A percentile compares a stretch with the other conserved stretches of the same genome.
phyloP scores from a whole-genome alignment of 2,888 invertebrate genomes.

The Catocala nupta region DNA sequence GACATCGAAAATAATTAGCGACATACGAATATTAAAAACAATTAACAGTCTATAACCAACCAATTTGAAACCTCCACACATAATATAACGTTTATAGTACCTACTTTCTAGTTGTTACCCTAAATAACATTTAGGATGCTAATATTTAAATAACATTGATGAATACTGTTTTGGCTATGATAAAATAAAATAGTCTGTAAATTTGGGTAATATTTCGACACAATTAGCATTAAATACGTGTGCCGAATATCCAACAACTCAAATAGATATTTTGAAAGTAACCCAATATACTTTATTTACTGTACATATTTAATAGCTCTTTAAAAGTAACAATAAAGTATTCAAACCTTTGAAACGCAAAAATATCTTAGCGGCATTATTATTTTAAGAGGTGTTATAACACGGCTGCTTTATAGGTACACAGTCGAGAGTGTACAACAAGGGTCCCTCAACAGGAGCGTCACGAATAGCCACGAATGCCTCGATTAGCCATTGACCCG shows the following conservation, averaged over 20 bases:
- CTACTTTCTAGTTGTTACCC: too few relatives aligned
- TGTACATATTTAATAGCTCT: background rate
- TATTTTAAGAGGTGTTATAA: constrained; percentile 41
- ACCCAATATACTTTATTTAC: constrained; percentile 5
- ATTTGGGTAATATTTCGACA: too few relatives aligned
- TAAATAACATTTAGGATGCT: too few relatives aligned
- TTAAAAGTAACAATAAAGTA: background rate
- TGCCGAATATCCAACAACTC: background rate
- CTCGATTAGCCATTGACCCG: constrained; percentile 77
- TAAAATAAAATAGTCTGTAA: too few relatives aligned
- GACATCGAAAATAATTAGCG: too few relatives aligned
- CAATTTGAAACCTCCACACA: too few relatives aligned
- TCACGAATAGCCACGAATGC: constrained; percentile 59
- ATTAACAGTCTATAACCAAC: too few relatives aligned
- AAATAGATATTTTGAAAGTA: background rate
- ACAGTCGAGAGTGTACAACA: constrained; percentile 48
- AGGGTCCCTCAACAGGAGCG: constrained; percentile 61
- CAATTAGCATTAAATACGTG: background rate
- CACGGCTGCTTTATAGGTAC: constrained; percentile 26
- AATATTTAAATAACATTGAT: too few relatives aligned
- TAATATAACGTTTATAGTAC: too few relatives aligned
- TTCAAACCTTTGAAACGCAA: constrained; percentile 3
- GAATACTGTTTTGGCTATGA: too few relatives aligned
- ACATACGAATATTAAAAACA: too few relatives aligned
- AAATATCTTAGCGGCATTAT: constrained; percentile 19